Evolutionary conservation across 30 jellyfish, hydroid and myxozoan genomes (phyloP), one percentile per base, ranked within the genome.

Genomic region (Aurelia aurita complex sp. Pacific): DNA sequence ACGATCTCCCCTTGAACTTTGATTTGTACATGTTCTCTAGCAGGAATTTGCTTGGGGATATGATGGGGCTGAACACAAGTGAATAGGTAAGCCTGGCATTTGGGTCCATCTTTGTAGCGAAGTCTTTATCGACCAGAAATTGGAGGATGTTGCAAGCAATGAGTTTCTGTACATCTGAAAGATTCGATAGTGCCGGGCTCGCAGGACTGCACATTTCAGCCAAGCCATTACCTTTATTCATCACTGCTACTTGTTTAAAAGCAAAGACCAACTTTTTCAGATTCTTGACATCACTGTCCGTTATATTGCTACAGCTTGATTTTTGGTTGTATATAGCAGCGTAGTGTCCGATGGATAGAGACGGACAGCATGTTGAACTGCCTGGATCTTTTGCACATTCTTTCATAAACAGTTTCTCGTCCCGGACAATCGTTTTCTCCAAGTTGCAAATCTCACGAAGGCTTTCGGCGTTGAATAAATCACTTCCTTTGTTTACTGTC

Each of bases 121-220:
- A 86, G n/a, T 69, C 50, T 54, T 86, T 86, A 50, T 86, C 96
- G 46, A 76, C 96, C 85, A 86, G 34, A 60, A 74, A 86, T 33
- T 66, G 46, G 63, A 86, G 40, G 12, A 77, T 77, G 52, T 70
- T 76, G 61, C 23, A 34, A 12, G 69, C 81, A n/a, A 77, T 77
- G 17, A 19, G 14, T 29, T 46, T 74, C 23, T 54, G 36, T 13
- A 1, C 1, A 38, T 69, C 34, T 10, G 53, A 67, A 23, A 46
- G 7, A 4, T 42, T 23, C 1, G 62, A 10, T 3, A 61, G 32
- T 23, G 50, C 29, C 4, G 38, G 2, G 46, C 15, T 32, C 19
- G 4, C 65, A 3, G 61, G 53, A 54, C 17, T 29, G 35, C 90
- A 80, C 3, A 0, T 63, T 2, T 38, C n/a, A 1, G 62, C 51